These are phyloP conservation scores for Tachuris rubrigastra DNA, from an alignment of 2,113 vertebrate species.

Conservation along the genomic window DNA sequence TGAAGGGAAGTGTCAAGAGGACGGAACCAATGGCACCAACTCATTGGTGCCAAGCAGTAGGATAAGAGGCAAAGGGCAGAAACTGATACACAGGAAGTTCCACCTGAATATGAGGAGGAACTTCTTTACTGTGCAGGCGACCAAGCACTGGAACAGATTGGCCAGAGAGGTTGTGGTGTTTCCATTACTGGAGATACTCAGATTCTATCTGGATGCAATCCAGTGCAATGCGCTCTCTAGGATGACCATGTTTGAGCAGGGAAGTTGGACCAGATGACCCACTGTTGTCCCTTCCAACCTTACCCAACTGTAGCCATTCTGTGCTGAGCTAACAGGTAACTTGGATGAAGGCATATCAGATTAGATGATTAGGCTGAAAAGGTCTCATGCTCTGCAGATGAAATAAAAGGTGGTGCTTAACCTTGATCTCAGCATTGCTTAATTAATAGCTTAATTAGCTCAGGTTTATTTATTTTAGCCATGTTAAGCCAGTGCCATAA, in stretches of 20 bases:
- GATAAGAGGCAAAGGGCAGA: not conserved
- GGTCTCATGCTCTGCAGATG: not conserved
- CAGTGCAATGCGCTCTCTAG: not conserved
- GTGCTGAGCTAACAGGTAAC: not conserved
- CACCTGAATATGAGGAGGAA: not conserved
- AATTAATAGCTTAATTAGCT: no score
- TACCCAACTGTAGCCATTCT: not conserved
- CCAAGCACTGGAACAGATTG: rapidly evolving
- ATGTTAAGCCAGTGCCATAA: not conserved
- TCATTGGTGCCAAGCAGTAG: not conserved
- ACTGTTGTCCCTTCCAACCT: not conserved
- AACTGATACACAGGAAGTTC: not conserved
- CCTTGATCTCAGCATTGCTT: not conserved
- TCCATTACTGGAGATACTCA: rapidly evolving
- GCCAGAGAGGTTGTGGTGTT: not conserved
- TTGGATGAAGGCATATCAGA: not conserved
- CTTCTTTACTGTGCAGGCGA: rapidly evolving
- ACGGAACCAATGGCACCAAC: not conserved
- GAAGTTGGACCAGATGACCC: not conserved
- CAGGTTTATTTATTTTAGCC: not conserved
- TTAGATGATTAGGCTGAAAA: not conserved
- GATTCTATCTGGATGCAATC: not conserved
- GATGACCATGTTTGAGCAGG: not conserved
- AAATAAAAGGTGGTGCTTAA: not conserved
- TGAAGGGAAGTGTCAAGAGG: not conserved